phyloP scores from a whole-genome alignment of 2,888 invertebrate species.

The Metallyticus violacea region DNA sequence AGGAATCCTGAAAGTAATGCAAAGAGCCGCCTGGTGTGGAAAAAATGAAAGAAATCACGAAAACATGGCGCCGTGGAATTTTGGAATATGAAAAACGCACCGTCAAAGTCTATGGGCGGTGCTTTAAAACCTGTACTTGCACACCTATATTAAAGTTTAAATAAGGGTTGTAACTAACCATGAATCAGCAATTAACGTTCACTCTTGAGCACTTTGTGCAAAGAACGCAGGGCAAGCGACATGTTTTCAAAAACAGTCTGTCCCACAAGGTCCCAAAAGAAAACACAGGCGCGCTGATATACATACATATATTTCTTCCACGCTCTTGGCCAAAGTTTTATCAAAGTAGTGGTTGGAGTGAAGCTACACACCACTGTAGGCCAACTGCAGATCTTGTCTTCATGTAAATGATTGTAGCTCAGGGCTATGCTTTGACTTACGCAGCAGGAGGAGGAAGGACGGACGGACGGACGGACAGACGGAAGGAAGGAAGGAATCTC shows the following conservation, averaged over 20 bases:
- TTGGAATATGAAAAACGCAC: no score
- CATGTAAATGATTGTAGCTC: constrained; percentile 28
- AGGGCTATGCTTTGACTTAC: constrained; percentile 25
- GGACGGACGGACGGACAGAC: no score
- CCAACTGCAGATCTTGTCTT: constrained; percentile 14
- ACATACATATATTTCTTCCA: background rate
- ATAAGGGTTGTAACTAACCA: no score
- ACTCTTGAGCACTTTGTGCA: background rate
- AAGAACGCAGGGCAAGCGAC: background rate
- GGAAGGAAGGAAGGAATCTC: constrained; percentile 25
- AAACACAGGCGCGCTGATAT: background rate
- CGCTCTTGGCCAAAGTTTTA: constrained; percentile 17
- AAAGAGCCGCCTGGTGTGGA: no score
- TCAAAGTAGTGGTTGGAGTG: constrained; percentile 15
- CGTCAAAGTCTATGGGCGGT: no score
- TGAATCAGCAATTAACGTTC: no score
- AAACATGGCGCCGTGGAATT: no score
- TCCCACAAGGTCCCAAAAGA: background rate
- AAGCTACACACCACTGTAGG: background rate
- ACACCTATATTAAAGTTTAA: no score
- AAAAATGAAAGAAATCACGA: no score
- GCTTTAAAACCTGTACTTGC: no score
- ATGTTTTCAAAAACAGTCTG: background rate
- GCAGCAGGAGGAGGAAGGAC: background rate
- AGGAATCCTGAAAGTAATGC: no score